Base-by-base conservation (phyloP, 2,797 vertebrate species). In the Dryobates pubescens region DNA sequence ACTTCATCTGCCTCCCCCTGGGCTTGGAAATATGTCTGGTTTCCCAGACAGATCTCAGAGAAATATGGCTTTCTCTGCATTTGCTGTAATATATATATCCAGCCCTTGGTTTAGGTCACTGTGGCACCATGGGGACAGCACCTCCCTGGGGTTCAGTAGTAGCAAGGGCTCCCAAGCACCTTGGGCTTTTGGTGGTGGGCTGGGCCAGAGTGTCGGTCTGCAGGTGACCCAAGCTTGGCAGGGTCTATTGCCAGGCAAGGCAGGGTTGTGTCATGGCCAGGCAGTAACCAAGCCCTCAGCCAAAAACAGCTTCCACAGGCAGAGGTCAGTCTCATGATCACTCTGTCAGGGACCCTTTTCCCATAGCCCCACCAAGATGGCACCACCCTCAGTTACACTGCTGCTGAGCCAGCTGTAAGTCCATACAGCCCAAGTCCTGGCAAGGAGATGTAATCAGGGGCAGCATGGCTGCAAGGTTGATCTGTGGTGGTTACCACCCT, bases 11-110 rank as follows among this genome's bases (percentile, higher is more conserved):
- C 69, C 3, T 43, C 27, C 22, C 45, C 1, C 1, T 18, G 19
- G 6, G 1, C 11, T 6, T 71, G 59, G 47, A 26, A 18, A 32
- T 2, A 5, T 24, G 30, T 23, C n/a, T 3, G 0, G 0, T 20
- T 67, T 9, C 58, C 36, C 64, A 30, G 29, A 2, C 15, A 32
- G 24, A 41, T 51, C 29, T 73, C 27, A 8, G 47, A 1, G 5
- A 53, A 45, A n/a, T 26, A 13, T 15, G 69, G 29, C 24, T 86
- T 67, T 41, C 58, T 67, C 73, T 75, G 26, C 2, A 3, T 6
- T 53, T 53, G 17, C 27, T 56, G 1, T 27, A 29, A 20, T 19
- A 24, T 10, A 24, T 10, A 20, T 43, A 27, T 49, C 15, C 22
- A 53, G 30, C 6, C 36, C 5, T 27, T 34, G 47, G 6, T 43